Conservation (phyloP, 2,888 invertebrate genomes). For the Scaptomyza caliginosa region DNA sequence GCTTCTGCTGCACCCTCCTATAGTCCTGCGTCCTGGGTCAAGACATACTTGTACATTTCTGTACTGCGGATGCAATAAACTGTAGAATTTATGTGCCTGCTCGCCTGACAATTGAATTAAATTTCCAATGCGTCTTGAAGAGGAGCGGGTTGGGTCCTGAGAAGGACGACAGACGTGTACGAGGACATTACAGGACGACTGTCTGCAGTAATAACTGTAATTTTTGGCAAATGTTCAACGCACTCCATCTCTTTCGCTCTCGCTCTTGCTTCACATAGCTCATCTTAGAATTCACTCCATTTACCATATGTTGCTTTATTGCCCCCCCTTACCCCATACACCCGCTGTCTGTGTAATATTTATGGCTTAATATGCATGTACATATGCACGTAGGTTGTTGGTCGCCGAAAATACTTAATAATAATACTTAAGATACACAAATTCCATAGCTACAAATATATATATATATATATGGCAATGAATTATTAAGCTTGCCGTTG, state of each 20-base stretch:
- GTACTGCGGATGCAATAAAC: constrained; percentile 77
- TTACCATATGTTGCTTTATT: constrained; percentile 48
- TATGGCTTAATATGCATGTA: constrained; percentile 67
- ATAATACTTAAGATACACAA: constrained; percentile 52
- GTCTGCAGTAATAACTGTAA: constrained; percentile 79
- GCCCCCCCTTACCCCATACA: too few species aligned
- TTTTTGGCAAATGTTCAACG: constrained; percentile 73
- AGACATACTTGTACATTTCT: constrained; percentile 60
- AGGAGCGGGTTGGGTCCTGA: neutral
- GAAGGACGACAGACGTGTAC: constrained; percentile 2
- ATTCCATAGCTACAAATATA: constrained; percentile 21
- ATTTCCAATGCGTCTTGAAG: constrained; percentile 69
- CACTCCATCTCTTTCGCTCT: constrained; percentile 5
- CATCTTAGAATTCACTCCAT: constrained; percentile 50
- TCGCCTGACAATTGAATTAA: constrained; percentile 75
- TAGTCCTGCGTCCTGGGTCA: neutral
- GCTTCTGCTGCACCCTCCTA: neutral
- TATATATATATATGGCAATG: constrained; percentile 32
- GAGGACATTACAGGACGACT: constrained; percentile 51
- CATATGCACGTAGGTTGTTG: constrained; percentile 52
- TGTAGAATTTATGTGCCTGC: constrained; percentile 72
- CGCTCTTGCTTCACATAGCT: constrained; percentile 24
- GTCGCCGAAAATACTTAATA: constrained; percentile 51
- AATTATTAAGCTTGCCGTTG: constrained; percentile 59
- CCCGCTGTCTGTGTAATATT: constrained; percentile 50